phyloP scores from a whole-genome alignment of 2,797 vertebrate species.

The Galago senegalensis region DNA sequence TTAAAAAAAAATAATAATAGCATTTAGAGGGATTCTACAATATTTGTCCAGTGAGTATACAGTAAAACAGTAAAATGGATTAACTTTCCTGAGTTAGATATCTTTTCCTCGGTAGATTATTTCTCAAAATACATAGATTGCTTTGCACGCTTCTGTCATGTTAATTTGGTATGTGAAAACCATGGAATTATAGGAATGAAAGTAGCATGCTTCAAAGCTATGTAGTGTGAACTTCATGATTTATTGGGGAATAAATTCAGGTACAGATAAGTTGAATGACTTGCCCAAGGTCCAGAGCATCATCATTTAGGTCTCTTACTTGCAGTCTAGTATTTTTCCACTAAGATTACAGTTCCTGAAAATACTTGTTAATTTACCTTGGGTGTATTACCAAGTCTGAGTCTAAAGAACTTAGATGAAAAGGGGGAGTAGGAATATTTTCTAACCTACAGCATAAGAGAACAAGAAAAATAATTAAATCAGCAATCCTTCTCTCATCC shows the following conservation, averaged over 20 bases:
- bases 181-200: neutral
- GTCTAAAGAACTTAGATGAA: constrained; percentile 72
- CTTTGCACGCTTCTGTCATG: neutral
- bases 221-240: constrained; percentile 33
- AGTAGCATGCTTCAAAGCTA: neutral
- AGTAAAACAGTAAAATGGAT: neutral
- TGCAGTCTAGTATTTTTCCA: neutral
- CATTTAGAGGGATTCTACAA: constrained; percentile 31
- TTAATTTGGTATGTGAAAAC: neutral
- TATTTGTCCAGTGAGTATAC: constrained; percentile 35
- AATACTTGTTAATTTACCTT: neutral
- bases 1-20: neutral
- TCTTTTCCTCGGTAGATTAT: neutral
- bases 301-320: neutral
- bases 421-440: constrained; percentile 41
- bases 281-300: neutral
- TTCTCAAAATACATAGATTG: neutral
- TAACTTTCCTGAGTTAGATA: neutral
- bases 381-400: neutral
- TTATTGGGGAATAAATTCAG: constrained; percentile 57
- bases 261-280: constrained; percentile 19
- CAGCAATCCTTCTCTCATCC: constrained; percentile 67
- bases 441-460: neutral
- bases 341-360: constrained; percentile 7
- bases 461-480: constrained; percentile 73